Evolutionary conservation across 2,113 vertebrate genomes (phyloP).

Genomic region (Sclerurus mexicanus): DNA sequence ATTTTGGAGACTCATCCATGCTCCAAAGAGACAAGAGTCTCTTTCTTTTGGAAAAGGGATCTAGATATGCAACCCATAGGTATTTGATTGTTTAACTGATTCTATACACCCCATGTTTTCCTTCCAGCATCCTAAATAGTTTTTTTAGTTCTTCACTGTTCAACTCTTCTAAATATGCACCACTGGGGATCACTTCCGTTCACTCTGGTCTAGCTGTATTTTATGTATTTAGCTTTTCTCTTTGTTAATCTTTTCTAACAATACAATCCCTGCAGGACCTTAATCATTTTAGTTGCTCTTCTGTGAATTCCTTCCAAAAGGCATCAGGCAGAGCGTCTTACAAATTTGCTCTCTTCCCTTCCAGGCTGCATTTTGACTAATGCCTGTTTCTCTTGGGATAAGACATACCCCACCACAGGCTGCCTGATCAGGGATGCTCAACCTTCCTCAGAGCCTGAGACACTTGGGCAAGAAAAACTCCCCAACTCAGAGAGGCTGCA

Average conservation of each 20-base stretch:
- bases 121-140: not conserved
- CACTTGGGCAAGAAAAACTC: not conserved
- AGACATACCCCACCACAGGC: not conserved
- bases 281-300: slow-evolving; percentile 47
- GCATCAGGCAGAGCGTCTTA: not conserved
- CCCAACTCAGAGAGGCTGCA: not conserved
- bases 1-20: not conserved
- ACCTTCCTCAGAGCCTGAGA: not conserved
- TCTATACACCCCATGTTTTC: not conserved
- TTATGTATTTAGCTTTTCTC: slow-evolving; percentile 25
- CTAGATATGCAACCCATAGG: not conserved
- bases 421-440: not conserved
- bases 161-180: not conserved
- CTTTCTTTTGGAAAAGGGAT: not conserved
- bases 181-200: not conserved
- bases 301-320: slow-evolving; percentile 44
- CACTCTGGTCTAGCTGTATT: slow-evolving; percentile 4
- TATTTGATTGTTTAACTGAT: not conserved
- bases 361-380: slow-evolving; percentile 1
- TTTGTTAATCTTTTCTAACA: slow-evolving; percentile 37
- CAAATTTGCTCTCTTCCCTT: not conserved
- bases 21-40: not conserved
- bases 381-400: not conserved
- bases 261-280: slow-evolving; percentile 30
- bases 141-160: not conserved